Evolutionary conservation across 2,113 vertebrate species (phyloP).

Genomic region (Paracyprichromis sp.): DNA sequence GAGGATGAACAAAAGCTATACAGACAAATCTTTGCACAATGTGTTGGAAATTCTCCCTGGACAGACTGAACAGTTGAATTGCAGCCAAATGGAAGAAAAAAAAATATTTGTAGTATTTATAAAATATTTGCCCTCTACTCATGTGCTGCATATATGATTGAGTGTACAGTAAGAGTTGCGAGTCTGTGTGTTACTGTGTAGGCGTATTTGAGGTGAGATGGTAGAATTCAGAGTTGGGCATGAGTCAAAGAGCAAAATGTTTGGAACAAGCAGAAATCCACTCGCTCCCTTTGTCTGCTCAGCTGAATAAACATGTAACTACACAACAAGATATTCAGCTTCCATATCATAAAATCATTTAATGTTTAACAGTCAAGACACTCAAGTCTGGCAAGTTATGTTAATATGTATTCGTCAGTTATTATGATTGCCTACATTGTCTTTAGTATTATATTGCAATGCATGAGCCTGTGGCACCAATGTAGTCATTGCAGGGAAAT

Average conservation of each 20-base stretch:
- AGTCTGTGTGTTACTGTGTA: background rate
- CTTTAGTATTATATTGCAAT: background rate
- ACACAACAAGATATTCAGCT: background rate
- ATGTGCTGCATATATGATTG: background rate
- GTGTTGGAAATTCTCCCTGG: background rate
- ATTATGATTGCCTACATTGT: background rate
- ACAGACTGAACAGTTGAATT: background rate
- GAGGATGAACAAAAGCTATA: background rate
- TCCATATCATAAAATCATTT: background rate
- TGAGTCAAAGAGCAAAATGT: constrained; percentile 40
- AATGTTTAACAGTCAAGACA: background rate
- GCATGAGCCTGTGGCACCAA: background rate
- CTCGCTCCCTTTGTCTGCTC: background rate
- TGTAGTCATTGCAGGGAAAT: background rate
- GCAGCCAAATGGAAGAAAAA: background rate
- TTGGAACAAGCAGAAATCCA: background rate
- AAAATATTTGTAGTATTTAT: no score
- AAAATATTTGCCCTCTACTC: background rate
- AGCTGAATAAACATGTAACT: constrained; percentile 18
- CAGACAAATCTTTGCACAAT: background rate
- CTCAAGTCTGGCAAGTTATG: background rate
- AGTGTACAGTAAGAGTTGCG: background rate
- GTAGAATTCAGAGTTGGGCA: constrained; percentile 27
- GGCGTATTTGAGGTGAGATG: constrained; percentile 14
- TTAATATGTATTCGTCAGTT: background rate